phyloP scores from a whole-genome alignment of 2,888 invertebrate genomes.

The Junonia oenone region DNA sequence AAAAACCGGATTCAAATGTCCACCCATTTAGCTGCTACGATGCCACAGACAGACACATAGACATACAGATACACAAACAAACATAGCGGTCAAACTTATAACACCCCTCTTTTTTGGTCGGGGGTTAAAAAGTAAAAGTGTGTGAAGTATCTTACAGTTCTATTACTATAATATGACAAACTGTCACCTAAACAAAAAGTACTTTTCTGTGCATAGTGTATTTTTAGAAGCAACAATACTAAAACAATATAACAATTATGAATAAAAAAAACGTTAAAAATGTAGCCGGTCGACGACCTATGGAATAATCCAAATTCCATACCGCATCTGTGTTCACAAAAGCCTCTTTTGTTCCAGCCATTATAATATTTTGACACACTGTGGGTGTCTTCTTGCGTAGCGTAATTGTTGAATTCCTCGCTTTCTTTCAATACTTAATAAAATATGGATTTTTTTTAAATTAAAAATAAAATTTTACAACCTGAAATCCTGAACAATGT shows the following conservation, averaged over 20 bases:
- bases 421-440: neutral
- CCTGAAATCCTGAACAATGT: too few species aligned
- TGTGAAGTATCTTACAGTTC: too few species aligned
- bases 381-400: neutral
- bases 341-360: neutral
- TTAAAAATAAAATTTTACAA: too few species aligned
- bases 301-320: slow-evolving; percentile 31
- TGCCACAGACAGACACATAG: too few species aligned
- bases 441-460: neutral
- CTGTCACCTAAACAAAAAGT: neutral
- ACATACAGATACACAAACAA: too few species aligned
- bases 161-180: neutral
- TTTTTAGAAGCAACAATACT: too few species aligned
- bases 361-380: neutral
- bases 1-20: too few species aligned
- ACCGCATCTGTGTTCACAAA: slow-evolving; percentile 36
- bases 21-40: too few species aligned
- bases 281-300: slow-evolving; percentile 9
- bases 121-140: too few species aligned
- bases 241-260: neutral
- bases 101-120: too few species aligned
- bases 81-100: too few species aligned
- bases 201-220: too few species aligned
- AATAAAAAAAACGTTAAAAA: neutral
- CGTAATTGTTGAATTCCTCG: neutral